phyloP scores from a whole-genome alignment of 1,140 invertebrate species.

The Drosophila punjabiensis region DNA sequence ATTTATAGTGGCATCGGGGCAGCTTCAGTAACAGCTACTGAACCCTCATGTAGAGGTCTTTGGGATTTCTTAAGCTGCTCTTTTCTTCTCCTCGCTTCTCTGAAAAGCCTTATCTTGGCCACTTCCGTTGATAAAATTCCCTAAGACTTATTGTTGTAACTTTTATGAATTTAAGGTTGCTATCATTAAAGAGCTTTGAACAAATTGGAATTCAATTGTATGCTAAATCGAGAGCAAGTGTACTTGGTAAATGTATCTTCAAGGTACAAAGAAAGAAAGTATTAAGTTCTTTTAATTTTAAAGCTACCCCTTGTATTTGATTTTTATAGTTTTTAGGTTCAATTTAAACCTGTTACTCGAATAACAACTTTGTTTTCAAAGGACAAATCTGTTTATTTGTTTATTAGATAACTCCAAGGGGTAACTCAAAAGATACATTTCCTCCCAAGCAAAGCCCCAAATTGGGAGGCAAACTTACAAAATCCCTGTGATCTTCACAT shows the following conservation, averaged over 20 bases:
- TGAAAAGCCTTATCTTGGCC: conserved; percentile 20
- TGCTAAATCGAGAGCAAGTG: background rate
- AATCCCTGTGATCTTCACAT: conserved; percentile 38
- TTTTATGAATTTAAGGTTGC: conserved; percentile 17
- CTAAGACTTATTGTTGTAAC: conserved; percentile 27
- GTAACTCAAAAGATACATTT: background rate
- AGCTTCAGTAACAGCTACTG: conserved; percentile 24
- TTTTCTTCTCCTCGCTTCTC: conserved; percentile 10
- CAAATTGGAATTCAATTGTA: background rate
- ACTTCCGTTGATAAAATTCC: conserved; percentile 53
- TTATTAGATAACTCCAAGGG: background rate
- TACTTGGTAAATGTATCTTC: background rate
- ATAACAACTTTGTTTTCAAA: background rate
- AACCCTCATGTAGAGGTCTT: conserved; percentile 7
- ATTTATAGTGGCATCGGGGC: conserved; percentile 35
- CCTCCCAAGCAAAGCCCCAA: background rate
- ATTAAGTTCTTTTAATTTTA: too few species aligned
- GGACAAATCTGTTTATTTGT: background rate
- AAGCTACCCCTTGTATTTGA: too few species aligned
- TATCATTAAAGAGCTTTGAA: background rate
- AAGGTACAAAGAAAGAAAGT: too few species aligned
- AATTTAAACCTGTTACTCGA: background rate
- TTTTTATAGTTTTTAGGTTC: background rate
- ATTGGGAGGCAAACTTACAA: conserved; percentile 11
- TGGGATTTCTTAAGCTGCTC: conserved; percentile 33